A percentile compares a stretch with the other conserved stretches of the same genome.
Evolutionary conservation across 2,888 invertebrate genomes (phyloP).

Genomic region (Helobdella robusta): DNA sequence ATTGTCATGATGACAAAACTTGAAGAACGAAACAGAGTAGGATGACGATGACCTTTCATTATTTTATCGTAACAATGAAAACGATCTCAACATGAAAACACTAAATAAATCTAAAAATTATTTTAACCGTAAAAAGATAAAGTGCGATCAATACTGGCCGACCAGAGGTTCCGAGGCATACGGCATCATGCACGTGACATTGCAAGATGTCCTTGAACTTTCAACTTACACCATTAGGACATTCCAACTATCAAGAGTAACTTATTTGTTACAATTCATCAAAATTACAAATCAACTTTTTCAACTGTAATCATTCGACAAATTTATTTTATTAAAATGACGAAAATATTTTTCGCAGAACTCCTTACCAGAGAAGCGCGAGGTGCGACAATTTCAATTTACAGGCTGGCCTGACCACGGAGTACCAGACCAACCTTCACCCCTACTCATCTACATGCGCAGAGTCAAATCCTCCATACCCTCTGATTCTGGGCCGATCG

Average conservation of each 20-base stretch:
- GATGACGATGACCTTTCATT: too few relatives aligned
- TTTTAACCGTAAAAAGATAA: conserved; percentile 41
- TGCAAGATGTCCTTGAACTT: conserved; percentile 87
- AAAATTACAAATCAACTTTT: background rate
- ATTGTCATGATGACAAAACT: conserved; percentile 99
- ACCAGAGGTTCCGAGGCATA: conserved; percentile 85
- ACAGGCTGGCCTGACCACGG: conserved; percentile 99
- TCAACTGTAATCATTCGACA: background rate
- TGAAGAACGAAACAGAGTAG: conserved; percentile 80
- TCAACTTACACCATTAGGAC: conserved; percentile 96
- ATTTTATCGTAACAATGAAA: conserved; percentile 1
- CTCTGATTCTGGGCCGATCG: conserved; percentile 81
- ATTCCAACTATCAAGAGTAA: conserved; percentile 55
- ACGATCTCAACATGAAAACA: background rate
- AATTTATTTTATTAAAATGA: background rate
- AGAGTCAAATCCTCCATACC: conserved; percentile 69
- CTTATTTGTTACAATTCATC: background rate
- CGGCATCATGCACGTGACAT: conserved; percentile 83
- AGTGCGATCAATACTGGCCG: conserved; percentile 88
- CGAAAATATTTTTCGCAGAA: conserved; percentile 37
- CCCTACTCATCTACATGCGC: conserved; percentile 88
- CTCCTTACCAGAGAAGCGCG: conserved; percentile 59
- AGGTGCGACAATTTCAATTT: conserved; percentile 93
- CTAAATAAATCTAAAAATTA: too few relatives aligned
- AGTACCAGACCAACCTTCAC: conserved; percentile 96